Percentiles rank a stretch among this genome's conserved stretches.
Evolutionary conservation across 2,113 vertebrate species (phyloP).

Genomic region (Cyanoderma ruficeps): DNA sequence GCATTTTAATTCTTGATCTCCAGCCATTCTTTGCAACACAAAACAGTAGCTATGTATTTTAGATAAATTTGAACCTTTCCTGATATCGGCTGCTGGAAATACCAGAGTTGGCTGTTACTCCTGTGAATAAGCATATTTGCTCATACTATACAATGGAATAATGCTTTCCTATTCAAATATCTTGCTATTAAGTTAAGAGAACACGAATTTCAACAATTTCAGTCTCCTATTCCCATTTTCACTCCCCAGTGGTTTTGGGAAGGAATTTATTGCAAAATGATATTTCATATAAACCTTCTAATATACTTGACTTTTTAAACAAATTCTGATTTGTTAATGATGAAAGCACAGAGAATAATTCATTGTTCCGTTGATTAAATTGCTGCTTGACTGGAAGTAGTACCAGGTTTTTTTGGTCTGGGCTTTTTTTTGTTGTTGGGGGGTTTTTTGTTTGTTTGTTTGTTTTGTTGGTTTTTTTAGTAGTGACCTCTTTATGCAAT

Average conservation of each 20-base stretch:
- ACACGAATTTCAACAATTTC: neutral
- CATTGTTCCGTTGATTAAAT: neutral
- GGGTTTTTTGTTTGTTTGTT: too few species aligned
- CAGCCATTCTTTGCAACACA: neutral
- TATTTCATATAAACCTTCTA: neutral
- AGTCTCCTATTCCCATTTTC: neutral
- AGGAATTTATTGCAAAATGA: neutral
- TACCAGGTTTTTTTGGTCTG: too few species aligned
- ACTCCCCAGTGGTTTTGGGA: neutral
- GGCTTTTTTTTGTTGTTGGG: neutral
- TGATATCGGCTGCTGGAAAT: slow-evolving; percentile 3
- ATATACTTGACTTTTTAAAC: neutral
- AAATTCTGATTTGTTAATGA: neutral
- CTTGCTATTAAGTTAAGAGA: neutral
- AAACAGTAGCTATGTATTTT: slow-evolving; percentile 19
- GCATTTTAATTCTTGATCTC: neutral
- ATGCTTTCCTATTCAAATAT: neutral
- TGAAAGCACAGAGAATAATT: neutral
- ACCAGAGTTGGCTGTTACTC: neutral
- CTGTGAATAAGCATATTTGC: neutral
- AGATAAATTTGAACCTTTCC: neutral
- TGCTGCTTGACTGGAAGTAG: neutral
- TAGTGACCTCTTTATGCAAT: neutral
- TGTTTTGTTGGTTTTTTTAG: neutral
- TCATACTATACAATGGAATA: neutral